Base-by-base conservation (phyloP, 2,797 vertebrate genomes). In the Odontamblyopus lacepedii region DNA sequence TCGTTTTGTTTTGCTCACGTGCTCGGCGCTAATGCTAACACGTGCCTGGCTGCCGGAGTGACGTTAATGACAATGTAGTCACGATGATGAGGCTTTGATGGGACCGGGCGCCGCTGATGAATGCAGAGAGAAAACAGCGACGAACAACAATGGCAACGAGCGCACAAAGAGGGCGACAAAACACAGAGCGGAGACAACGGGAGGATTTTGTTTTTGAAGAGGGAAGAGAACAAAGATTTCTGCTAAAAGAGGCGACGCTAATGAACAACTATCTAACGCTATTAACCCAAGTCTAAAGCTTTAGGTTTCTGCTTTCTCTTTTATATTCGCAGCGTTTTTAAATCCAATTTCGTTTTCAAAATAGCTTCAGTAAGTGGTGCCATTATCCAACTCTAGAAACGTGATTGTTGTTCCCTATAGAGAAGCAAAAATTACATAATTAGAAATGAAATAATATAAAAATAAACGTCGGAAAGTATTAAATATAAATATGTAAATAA, bases 41-140 rank as follows among this genome's bases (percentile, higher is more conserved):
- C 23, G 16, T 75, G 55, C 55, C 55, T 0, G 53, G 71, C 78
- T 64, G 48, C 53, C 63, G 69, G 71, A 32, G 71, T 76, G 77
- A 77, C 69, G 73, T 78, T 86, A 83, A 83, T 84, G 78, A 75
- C 73, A 15, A 72, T 80, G 76, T 87, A 80, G 79, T 84, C 78
- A 73, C 59, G 84, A 74, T 61, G 85, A 79, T 73, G 81, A 84
- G 41, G 41, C 2, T 44, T 44, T 73, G 79, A 85, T 63, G 70
- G 75, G 67, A 77, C 75, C 70, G 75, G 63, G 78, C 71, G 73
- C 41, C 70, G 70, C 81, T 78, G 78, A 80, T 76, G 74, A 79
- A 82, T 73, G 78, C 67, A 74, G 65, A 71, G 69, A 13, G 63
- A 48, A 70, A 75, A 19, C 65, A 69, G 38, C 53, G 72, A 18